A percentile compares a stretch with the other conserved stretches of the same genome.
Conservation (phyloP, 2,797 vertebrate genomes). For the Dallia pectoralis region DNA sequence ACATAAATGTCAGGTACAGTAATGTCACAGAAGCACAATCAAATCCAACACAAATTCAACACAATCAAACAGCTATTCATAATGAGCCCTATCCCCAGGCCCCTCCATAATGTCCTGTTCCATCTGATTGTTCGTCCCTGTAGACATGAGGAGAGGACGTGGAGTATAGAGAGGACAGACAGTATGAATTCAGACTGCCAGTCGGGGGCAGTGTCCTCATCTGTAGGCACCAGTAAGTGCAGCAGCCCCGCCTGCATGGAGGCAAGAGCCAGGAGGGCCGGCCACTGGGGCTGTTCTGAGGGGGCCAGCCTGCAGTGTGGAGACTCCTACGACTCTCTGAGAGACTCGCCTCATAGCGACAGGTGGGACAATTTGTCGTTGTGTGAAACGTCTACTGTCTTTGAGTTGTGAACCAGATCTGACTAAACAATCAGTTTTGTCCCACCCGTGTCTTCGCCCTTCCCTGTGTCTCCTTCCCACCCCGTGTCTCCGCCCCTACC, state of each 20-base stretch:
- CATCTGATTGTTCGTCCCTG: conserved; percentile 12
- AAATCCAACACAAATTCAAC: background rate
- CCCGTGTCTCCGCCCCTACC: too few relatives aligned
- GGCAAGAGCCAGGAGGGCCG: conserved; percentile 82
- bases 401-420: background rate
- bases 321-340: conserved; percentile 91
- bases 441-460: too few relatives aligned
- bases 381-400: background rate
- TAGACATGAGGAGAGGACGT: conserved; percentile 95
- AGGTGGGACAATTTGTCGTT: conserved; percentile 68
- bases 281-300: conserved; percentile 83
- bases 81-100: background rate
- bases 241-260: conserved; percentile 94
- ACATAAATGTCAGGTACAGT: too few relatives aligned
- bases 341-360: conserved; percentile 96
- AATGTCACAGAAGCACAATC: background rate
- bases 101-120: background rate
- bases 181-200: conserved; percentile 95
- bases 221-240: conserved; percentile 96
- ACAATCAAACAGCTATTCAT: background rate
- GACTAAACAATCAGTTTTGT: background rate
- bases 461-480: too few relatives aligned
- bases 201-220: conserved; percentile 91
- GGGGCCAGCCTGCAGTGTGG: conserved; percentile 79
- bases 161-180: conserved; percentile 94